Evolutionary conservation across 2,888 invertebrate genomes (phyloP), one percentile per base, ranked within the genome.

Genomic region (Pristionchus fissidentatus): DNA sequence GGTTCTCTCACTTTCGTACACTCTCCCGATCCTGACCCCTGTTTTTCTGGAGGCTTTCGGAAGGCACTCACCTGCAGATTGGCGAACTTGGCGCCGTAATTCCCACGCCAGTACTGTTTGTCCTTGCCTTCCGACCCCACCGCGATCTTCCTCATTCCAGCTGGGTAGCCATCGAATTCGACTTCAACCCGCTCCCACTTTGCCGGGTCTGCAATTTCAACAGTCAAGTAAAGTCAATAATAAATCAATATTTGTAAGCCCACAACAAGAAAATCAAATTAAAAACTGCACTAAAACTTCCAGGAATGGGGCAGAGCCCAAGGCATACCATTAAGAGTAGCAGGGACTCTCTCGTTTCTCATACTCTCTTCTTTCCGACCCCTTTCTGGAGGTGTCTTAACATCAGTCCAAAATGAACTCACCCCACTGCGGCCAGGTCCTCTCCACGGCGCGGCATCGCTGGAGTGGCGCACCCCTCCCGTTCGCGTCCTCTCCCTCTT

Each of bases 91-190:
- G 79, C 13, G 0, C 86, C 86, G 43, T 85, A 86, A 49, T 84
- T 57, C 29, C 86, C 86, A 1, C 81, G 82, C 86, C 86, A 86
- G 77, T 78, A 86, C 80, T 86, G 86, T 2, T 35, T 52, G 46
- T 85, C 85, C 77, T 84, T 83, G 15, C 86, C 86, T n/a, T 29
- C 26, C 26, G 82, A 75, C 26, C 60, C 4, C n/a, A 85, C 46
- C 10, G 57, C 52, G 52, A 83, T 41, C n/a, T 26, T 26, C 26
- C 83, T 13, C 83, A 75, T 73, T 22, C 83, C 83, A 8, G 7
- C 43, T 4, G 83, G 83, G 26, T 83, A 83, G 57, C 73, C 83
- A 0, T 2, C 75, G 41, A 83, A 55, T 5, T n/a, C 49, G 22
- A 73, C 26, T 29, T 73, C 83, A 3, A 83, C 83, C 15, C 55